These are phyloP conservation scores for Morphnarchus princeps DNA, from an alignment of 2,113 vertebrate genomes.

Conservation along the genomic window DNA sequence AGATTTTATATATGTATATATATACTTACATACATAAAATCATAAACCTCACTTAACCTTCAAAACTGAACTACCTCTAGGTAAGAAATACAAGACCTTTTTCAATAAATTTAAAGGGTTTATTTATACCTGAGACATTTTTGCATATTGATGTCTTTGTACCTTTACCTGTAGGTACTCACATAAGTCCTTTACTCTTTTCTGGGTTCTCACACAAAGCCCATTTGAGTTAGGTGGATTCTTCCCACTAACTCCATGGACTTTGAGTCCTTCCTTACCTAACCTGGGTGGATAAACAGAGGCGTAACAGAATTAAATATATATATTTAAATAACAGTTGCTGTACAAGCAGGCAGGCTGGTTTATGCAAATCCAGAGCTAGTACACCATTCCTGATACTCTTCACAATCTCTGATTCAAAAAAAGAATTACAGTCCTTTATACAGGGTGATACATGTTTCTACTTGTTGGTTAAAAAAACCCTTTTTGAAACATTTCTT, in stretches of 20 bases:
- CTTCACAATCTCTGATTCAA: not conserved
- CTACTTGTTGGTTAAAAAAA: not conserved
- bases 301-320: not conserved
- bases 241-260: not conserved
- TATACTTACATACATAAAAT: not conserved
- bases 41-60: not conserved
- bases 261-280: not conserved
- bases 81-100: slow-evolving; percentile 56
- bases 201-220: not conserved
- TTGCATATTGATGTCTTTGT: slow-evolving; percentile 56
- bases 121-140: slow-evolving; percentile 57
- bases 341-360: not conserved
- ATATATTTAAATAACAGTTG: not conserved
- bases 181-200: not conserved
- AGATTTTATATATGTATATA: not conserved
- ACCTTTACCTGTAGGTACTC: slow-evolving; percentile 12
- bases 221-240: not conserved
- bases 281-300: not conserved
- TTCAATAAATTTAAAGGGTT: slow-evolving; percentile 18
- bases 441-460: not conserved
- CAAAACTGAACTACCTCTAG: not conserved
- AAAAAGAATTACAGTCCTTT: not conserved
- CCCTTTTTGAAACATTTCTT: not conserved
- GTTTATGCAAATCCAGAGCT: not conserved
- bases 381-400: not conserved